Evolutionary conservation across 2,797 vertebrate species (phyloP), one percentile per base, ranked within the genome.

Genomic region (Cuniculus paca): DNA sequence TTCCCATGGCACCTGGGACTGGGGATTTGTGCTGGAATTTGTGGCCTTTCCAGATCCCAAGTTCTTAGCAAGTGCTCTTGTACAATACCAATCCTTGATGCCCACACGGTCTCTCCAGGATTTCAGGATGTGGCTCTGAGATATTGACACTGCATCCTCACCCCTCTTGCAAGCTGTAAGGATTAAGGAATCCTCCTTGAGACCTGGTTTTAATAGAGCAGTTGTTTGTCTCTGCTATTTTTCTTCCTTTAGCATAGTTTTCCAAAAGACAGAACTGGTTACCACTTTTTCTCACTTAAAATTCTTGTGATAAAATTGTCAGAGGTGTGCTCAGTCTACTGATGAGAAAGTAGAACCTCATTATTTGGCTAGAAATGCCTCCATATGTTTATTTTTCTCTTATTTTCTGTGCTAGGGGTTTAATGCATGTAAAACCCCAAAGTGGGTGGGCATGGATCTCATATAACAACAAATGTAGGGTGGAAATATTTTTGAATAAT

Each of bases 271-370:
- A 98, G 11, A 54, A 74, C 91, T 96, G 94, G 84, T 96, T 98
- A 97, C 75, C 9, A 98, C 79, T 96, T 96, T 72, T 93, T 78
- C 81, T 98, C 92, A 97, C 97, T 97, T 96, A 92, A 97, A 98
- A 97, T 89, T 95, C 82, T 82, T 94, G 36, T 26, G 0, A 1
- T 94, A 39, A 52, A 95, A 90, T 81, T 58, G 13, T 72, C 84
- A 95, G 74, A 94, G 88, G 93, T 97, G 78, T 83, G 94, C 68
- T 98, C 95, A 65, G 84, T 96, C 61, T 96, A 95, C 58, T 88
- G 72, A 86, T 96, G 96, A 97, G 97, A 97, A 89, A 89, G 26
- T 39, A 90, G 95, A 97, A 97, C 96, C 97, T 97, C 81, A 90
- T 96, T 96, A 96, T 91, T 88, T 89, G 91, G 94, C 92, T 96